phyloP scores from a whole-genome alignment of 2,113 vertebrate genomes.

The Zosterops lateralis region DNA sequence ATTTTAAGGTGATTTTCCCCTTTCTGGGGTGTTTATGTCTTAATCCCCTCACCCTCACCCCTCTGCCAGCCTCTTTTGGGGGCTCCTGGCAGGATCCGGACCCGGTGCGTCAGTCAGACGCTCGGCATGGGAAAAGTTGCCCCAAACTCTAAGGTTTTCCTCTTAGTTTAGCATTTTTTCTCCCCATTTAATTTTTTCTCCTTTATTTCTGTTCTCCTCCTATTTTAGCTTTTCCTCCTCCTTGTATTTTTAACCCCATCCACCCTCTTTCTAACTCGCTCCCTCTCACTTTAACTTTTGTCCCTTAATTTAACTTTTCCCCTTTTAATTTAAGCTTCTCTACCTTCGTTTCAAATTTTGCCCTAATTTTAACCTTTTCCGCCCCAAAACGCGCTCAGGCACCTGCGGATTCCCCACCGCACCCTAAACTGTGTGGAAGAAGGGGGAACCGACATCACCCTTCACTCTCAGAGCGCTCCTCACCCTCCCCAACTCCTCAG shows the following conservation, averaged over 20 bases:
- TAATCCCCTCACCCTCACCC: accelerated
- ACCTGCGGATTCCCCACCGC: not conserved
- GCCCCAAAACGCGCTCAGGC: not conserved
- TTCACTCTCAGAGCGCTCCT: not conserved
- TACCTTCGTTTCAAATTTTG: not conserved
- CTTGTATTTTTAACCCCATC: not conserved
- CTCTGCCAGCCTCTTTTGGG: not conserved
- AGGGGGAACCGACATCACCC: not conserved
- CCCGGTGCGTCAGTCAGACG: accelerated
- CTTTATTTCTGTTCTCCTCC: not conserved
- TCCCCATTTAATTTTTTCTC: accelerated
- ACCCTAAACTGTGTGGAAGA: not conserved
- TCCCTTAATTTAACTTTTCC: not conserved
- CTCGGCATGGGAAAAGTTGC: not conserved
- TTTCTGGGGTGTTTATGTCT: not conserved
- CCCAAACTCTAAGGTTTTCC: not conserved
- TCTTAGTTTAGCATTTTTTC: not conserved
- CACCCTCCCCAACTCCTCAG: not conserved
- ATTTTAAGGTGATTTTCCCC: not conserved
- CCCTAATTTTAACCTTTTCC: not conserved
- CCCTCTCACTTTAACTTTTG: not conserved
- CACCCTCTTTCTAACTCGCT: not conserved
- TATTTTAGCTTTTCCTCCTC: not conserved
- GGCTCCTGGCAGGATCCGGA: not conserved
- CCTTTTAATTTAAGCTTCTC: not conserved